phyloP scores from a whole-genome alignment of 1,140 invertebrate species.

The Ylistrum balloti region DNA sequence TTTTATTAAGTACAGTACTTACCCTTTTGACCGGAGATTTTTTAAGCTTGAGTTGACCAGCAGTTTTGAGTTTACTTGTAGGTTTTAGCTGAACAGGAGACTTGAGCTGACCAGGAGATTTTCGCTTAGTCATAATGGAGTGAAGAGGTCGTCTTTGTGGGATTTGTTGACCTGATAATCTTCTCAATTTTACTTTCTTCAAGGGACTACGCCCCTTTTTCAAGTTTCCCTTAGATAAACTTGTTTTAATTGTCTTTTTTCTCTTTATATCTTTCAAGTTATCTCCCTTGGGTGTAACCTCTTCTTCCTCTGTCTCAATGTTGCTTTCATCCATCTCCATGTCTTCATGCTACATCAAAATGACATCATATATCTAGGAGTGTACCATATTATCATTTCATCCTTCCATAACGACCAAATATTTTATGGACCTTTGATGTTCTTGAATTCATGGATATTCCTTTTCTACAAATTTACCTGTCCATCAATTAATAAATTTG shows the following conservation, averaged over 20 bases:
- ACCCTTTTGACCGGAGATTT: slow-evolving; percentile 33
- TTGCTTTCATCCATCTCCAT: not conserved
- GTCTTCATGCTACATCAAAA: not conserved
- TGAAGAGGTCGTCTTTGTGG: not conserved
- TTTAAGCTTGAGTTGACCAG: slow-evolving; percentile 11
- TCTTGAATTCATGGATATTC: too few species aligned
- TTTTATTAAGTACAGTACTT: too few species aligned
- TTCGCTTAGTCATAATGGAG: not conserved
- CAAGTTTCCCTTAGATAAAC: not conserved
- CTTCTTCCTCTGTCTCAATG: not conserved
- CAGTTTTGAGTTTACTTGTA: not conserved
- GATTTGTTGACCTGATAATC: not conserved
- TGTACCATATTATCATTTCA: too few species aligned
- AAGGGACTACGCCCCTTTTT: not conserved
- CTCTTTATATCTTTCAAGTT: not conserved
- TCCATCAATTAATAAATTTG: too few species aligned
- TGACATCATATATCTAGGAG: too few species aligned
- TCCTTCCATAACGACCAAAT: too few species aligned
- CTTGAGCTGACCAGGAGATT: not conserved
- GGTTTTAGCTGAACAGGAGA: not conserved
- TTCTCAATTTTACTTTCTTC: not conserved
- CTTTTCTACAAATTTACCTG: too few species aligned
- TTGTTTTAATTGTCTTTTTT: slow-evolving; percentile 15
- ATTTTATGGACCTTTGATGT: too few species aligned
- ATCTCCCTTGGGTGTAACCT: not conserved